These are phyloP conservation scores for Misgurnus anguillicaudatus DNA, from an alignment of 2,113 vertebrate species.

Conservation along the genomic window DNA sequence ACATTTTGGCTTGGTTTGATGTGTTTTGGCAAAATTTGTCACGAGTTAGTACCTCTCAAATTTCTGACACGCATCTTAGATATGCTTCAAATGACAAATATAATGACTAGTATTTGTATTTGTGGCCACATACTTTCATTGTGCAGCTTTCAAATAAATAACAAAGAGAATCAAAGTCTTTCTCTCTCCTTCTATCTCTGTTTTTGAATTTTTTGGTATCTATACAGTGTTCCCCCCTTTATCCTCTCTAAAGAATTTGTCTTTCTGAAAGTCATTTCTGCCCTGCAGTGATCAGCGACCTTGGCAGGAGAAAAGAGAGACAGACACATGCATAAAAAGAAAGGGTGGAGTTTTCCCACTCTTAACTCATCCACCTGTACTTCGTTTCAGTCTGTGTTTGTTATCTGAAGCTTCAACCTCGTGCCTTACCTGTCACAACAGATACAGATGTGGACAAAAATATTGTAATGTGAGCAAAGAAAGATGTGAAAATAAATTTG, in stretches of 20 bases:
- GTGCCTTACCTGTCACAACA: not conserved
- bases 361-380: not conserved
- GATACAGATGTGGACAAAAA: too few species aligned
- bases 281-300: not conserved
- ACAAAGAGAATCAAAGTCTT: not conserved
- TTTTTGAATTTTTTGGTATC: not conserved
- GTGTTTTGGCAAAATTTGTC: too few species aligned
- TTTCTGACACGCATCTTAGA: too few species aligned
- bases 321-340: not conserved
- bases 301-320: slow-evolving; percentile 5
- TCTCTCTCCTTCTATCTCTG: not conserved
- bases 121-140: too few species aligned
- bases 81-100: too few species aligned
- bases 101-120: too few species aligned
- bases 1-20: too few species aligned
- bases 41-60: too few species aligned
- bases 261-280: not conserved
- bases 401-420: not conserved
- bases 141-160: too few species aligned
- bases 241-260: not conserved
- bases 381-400: not conserved
- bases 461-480: too few species aligned
- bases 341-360: not conserved
- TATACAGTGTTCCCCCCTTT: not conserved
- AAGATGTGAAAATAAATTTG: too few species aligned